Conservation (phyloP, 2,888 invertebrate genomes). For the Zeuzera pyrina region DNA sequence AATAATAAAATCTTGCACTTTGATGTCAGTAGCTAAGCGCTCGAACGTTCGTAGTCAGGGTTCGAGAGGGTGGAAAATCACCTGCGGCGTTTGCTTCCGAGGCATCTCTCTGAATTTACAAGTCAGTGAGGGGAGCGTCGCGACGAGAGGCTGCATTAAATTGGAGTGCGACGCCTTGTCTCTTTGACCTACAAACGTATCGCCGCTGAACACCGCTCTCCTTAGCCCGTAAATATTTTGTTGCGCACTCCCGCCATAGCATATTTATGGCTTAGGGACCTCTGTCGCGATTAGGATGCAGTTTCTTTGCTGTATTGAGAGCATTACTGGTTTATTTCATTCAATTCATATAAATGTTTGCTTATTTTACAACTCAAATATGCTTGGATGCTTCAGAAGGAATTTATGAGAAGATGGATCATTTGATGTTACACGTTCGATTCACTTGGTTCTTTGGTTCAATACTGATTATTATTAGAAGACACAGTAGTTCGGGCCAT, state of each 20-base stretch:
- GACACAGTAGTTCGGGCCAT: neutral
- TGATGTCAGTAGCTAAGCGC: constrained; percentile 42
- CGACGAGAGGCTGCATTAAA: constrained; percentile 40
- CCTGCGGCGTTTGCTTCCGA: constrained; percentile 38
- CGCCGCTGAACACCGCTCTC: constrained; percentile 21
- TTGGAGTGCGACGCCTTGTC: constrained; percentile 37
- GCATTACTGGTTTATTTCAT: constrained; percentile 42
- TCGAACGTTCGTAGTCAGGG: constrained; percentile 22
- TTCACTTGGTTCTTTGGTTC: constrained; percentile 6
- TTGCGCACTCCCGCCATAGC: constrained; percentile 38
- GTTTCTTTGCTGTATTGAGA: constrained; percentile 50
- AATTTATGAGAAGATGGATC: constrained; percentile 30
- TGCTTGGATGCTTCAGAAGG: constrained; percentile 27
- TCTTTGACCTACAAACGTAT: constrained; percentile 54
- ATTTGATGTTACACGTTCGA: constrained; percentile 8
- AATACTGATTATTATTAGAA: too few relatives aligned
- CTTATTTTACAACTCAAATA: constrained; percentile 42
- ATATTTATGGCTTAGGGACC: constrained; percentile 57
- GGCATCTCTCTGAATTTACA: constrained; percentile 28
- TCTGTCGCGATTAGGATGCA: constrained; percentile 54
- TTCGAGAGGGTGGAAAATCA: constrained; percentile 45
- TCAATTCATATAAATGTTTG: constrained; percentile 42
- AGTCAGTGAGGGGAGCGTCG: constrained; percentile 29
- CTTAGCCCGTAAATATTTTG: constrained; percentile 46
- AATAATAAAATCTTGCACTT: constrained; percentile 59